phyloP scores from a whole-genome alignment of 2,113 vertebrate species.

The Lepus timidus region DNA sequence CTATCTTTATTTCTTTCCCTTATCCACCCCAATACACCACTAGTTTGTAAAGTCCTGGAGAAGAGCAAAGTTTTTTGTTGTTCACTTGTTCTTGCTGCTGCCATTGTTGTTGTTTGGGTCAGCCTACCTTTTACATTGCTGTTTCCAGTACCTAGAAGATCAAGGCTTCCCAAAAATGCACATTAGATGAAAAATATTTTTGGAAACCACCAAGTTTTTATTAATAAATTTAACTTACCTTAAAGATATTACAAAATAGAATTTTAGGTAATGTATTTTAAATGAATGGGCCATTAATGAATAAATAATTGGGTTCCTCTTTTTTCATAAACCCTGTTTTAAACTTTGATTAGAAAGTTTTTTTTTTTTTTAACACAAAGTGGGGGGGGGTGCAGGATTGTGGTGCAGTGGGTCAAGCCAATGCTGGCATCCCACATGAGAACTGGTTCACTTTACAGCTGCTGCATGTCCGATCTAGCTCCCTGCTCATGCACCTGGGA shows the following conservation, averaged over 20 bases:
- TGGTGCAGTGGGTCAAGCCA: too few relatives aligned
- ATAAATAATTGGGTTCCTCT: neutral
- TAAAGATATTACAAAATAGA: neutral
- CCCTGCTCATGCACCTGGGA: too few relatives aligned
- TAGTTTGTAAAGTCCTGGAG: neutral
- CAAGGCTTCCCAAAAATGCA: neutral
- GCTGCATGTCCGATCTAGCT: too few relatives aligned
- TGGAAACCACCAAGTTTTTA: neutral
- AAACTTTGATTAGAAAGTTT: conserved; percentile 24
- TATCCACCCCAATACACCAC: too few relatives aligned
- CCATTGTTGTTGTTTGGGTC: neutral
- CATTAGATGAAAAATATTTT: neutral
- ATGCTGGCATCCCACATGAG: too few relatives aligned
- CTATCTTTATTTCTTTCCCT: neutral
- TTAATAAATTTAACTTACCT: neutral
- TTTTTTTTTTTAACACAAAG: neutral
- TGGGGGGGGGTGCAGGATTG: too few relatives aligned
- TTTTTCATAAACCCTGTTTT: neutral
- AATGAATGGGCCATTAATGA: neutral
- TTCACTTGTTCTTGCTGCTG: too few relatives aligned
- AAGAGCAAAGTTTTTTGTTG: neutral
- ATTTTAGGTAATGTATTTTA: neutral
- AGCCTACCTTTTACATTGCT: neutral
- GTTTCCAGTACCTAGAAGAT: neutral
- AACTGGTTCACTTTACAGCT: too few relatives aligned